Conservation (phyloP, 1,140 invertebrate species). For the Zaprionus gabonicus region DNA sequence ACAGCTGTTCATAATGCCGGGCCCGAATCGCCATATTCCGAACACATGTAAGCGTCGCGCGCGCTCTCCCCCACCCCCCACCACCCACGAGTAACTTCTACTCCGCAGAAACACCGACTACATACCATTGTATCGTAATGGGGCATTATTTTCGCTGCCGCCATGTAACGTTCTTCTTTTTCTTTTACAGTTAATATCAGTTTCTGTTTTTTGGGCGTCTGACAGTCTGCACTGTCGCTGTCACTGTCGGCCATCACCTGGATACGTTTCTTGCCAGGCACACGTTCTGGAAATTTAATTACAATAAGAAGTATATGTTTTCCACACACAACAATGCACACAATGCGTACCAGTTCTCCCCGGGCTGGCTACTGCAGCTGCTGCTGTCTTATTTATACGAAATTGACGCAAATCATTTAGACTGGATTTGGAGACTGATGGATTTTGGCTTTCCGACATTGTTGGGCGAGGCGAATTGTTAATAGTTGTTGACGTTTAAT, state of each 20-base stretch:
- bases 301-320: background rate
- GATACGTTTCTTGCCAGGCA: slow-evolving; percentile 82
- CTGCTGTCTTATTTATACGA: slow-evolving; percentile 75
- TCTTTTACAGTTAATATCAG: slow-evolving; percentile 71
- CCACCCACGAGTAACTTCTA: background rate
- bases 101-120: background rate
- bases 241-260: slow-evolving; percentile 80
- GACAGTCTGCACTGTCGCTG: slow-evolving; percentile 67
- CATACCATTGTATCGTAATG: slow-evolving; percentile 82
- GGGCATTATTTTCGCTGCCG: slow-evolving; percentile 75
- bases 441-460: slow-evolving; percentile 68
- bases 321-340: slow-evolving; percentile 18
- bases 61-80: slow-evolving; percentile 22
- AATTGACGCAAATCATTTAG: slow-evolving; percentile 79
- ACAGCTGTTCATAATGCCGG: slow-evolving; percentile 69
- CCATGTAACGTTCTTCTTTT: slow-evolving; percentile 80
- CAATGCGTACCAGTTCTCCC: slow-evolving; percentile 69
- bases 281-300: slow-evolving; percentile 62
- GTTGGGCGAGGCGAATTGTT: slow-evolving; percentile 33
- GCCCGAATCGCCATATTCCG: slow-evolving; percentile 63
- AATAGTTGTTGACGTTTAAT: slow-evolving; percentile 51
- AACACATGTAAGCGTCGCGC: slow-evolving; percentile 47
- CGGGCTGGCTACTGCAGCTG: slow-evolving; percentile 31
- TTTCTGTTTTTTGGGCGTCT: slow-evolving; percentile 72
- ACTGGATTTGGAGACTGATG: slow-evolving; percentile 67